Evolutionary conservation across 2,797 vertebrate species (phyloP).

Genomic region (Poliocrania exsul): DNA sequence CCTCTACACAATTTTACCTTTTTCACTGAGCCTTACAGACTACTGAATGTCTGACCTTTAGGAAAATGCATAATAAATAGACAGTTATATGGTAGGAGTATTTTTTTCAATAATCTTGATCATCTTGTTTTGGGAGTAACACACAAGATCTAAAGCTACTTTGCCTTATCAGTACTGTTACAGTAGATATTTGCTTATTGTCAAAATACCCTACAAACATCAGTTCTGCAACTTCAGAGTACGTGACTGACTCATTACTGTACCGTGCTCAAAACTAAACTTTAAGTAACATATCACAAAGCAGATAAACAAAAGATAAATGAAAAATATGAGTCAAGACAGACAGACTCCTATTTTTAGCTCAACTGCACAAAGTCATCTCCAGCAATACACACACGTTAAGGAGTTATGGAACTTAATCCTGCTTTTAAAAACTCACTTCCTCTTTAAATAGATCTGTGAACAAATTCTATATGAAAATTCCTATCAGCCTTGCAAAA

Average conservation of each 20-base stretch:
- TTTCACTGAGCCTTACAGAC: not conserved
- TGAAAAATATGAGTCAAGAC: not conserved
- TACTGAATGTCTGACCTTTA: not conserved
- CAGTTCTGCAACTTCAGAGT: not conserved
- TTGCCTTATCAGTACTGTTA: not conserved
- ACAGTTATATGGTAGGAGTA: fast-evolving
- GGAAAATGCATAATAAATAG: not conserved
- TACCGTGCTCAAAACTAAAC: not conserved
- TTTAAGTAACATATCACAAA: not conserved
- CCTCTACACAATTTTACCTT: not conserved
- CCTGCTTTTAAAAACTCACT: not conserved
- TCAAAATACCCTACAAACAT: not conserved
- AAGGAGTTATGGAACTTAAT: not conserved
- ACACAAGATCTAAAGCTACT: not conserved
- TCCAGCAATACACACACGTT: not conserved
- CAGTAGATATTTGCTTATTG: not conserved
- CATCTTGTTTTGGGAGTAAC: not conserved
- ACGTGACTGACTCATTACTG: not conserved
- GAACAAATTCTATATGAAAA: not conserved
- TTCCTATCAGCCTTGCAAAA: not conserved
- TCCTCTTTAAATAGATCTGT: not conserved
- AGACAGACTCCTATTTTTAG: not conserved
- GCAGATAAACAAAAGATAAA: not conserved
- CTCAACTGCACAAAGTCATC: not conserved
- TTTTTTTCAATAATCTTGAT: not conserved